Evolutionary conservation across 2,888 invertebrate genomes (phyloP), one percentile per base, ranked within the genome.

Genomic region (Drosophila peninsularis): DNA sequence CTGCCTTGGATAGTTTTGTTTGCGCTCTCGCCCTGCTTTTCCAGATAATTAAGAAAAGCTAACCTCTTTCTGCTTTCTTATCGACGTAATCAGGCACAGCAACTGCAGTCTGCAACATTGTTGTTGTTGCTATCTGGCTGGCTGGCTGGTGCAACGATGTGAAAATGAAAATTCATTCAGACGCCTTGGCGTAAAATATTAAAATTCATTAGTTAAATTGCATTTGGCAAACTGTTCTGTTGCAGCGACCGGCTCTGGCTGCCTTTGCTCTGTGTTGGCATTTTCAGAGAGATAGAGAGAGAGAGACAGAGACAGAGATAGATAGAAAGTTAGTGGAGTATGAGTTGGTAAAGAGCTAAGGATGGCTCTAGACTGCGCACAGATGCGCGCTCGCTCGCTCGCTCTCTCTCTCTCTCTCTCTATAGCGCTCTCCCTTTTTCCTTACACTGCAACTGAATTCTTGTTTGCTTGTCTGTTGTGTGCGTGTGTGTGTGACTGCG

Each of bases 171-270:
- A 86, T 86, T 82, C 82, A 87, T 87, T 84, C 83, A 78, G 82
- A 84, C 80, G 84, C 85, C 78, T 73, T 84, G 81, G 80, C 82
- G 87, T 85, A 86, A 88, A 85, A 82, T 84, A 88, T 90, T 89
- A 80, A 88, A 90, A 90, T 90, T 90, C 88, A 90, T 90, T 90
- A 86, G 83, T 88, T 83, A 83, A 86, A 90, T 88, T 86, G 86
- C 86, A 87, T 78, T 86, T 84, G 79, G 79, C 87, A 88, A 47
- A 88, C 81, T 82, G 87, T 82, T 84, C 84, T 77, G 81, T 62
- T 75, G 87, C 54, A 37, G 64, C 21, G 64, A 64, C 65, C 65
- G 65, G 64, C 55, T 68, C 74, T 63, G 24, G 14, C 45, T 56
- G 17, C 14, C 70, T 27, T 2, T 19, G 39, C 39, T 37, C 52